These are phyloP conservation scores for Mechanitis messenoides DNA, from an alignment of 2,888 invertebrate genomes.

Conservation along the genomic window DNA sequence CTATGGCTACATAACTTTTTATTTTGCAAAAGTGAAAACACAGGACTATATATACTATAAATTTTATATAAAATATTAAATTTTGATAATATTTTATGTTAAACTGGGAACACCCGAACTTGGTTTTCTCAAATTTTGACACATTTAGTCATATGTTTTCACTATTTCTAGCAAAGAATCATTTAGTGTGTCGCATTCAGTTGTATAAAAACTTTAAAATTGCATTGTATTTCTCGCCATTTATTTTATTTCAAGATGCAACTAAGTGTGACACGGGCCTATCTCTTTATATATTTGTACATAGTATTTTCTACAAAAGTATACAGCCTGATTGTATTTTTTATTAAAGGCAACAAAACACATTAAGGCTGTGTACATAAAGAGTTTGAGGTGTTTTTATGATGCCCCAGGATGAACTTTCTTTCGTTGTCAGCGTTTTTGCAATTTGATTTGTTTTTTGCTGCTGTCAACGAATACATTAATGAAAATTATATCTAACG, in stretches of 20 bases:
- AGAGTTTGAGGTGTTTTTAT: neutral
- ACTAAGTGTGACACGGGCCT: neutral
- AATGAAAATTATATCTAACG: slow-evolving; percentile 23
- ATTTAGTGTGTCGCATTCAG: neutral
- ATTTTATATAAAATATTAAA: no score
- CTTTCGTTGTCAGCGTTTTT: slow-evolving; percentile 14
- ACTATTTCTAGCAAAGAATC: neutral
- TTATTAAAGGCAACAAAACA: neutral
- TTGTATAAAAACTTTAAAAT: neutral
- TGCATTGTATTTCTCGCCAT: neutral
- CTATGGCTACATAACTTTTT: neutral
- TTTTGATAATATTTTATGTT: neutral
- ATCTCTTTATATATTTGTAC: neutral
- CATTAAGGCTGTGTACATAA: slow-evolving; percentile 8
- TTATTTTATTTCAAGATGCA: neutral
- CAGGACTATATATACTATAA: neutral
- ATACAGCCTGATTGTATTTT: neutral
- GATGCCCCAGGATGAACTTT: slow-evolving; percentile 4
- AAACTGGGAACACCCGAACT: neutral
- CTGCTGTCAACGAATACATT: slow-evolving; percentile 15
- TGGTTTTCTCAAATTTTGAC: neutral
- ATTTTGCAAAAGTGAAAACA: neutral
- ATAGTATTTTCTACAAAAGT: neutral
- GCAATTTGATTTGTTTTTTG: slow-evolving; percentile 19
- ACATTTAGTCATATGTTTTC: neutral